Evolutionary conservation across 2,797 vertebrate species (phyloP), one percentile per base, ranked within the genome.

Genomic region (Avahi laniger): DNA sequence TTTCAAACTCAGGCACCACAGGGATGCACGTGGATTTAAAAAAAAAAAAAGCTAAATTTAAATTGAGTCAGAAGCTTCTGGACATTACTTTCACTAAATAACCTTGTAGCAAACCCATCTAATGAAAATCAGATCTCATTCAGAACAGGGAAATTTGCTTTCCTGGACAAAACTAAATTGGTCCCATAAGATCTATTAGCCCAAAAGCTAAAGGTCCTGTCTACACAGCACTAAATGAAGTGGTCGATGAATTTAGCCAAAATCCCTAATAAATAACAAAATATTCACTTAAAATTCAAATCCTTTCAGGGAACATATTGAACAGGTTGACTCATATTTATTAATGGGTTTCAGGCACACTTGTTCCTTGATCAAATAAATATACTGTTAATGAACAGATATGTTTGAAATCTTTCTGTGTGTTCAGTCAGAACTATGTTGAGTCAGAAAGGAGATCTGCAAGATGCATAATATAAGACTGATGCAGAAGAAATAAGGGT

Each of bases 101-200:
- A 94, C 75, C 86, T 81, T 93, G 52, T 46, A 91, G 75, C 65
- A 96, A 96, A 59, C 70, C 69, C 57, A 95, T 87, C 90, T 97
- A 97, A 97, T 95, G 85, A 93, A 97, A 97, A 95, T 97, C 97
- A 97, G 95, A 97, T 91, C 95, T 93, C 84, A 86, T 91, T 97
- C 78, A 95, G 85, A 94, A 48, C 17, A 95, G 50, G 78, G 33
- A 96, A 97, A 94, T 96, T 96, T 97, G 18, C 80, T 96, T 94
- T 96, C 35, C 84, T 96, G 92, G 90, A 88, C 92, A 70, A 97
- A 97, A 93, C 72, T 65, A 95, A 98, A 96, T 93, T 96, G 91
- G 76, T 96, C 97, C 96, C 97, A 95, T 88, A 97, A 97, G 93
- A 94, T 94, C 93, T 89, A 95, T 95, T 94, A 89, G 38, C 35